Evolutionary conservation across 2,888 invertebrate species (phyloP).

Genomic region (Microctonus hyperodae): DNA sequence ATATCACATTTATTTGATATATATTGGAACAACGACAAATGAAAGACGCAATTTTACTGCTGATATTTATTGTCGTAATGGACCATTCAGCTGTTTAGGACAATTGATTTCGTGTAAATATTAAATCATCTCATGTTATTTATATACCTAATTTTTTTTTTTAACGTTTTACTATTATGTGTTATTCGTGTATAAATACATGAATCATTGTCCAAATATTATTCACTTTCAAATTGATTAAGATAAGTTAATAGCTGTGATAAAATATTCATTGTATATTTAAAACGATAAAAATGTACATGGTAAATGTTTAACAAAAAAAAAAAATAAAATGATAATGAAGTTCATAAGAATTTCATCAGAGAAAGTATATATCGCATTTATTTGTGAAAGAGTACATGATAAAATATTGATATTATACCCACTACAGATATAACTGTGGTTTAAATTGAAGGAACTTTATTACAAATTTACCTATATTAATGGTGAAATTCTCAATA

Average conservation of each 20-base stretch:
- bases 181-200: background rate
- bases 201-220: background rate
- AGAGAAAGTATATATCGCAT: background rate
- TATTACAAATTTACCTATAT: background rate
- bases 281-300: conserved; percentile 10
- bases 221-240: too few relatives aligned
- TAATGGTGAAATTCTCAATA: background rate
- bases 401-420: too few relatives aligned
- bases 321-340: conserved; percentile 23
- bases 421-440: too few relatives aligned
- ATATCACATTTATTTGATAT: conserved; percentile 62
- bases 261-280: conserved; percentile 40
- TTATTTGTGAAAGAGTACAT: too few relatives aligned
- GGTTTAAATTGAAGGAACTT: too few relatives aligned
- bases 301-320: conserved; percentile 20
- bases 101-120: conserved; percentile 54
- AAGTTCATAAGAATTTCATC: conserved; percentile 19
- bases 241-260: too few relatives aligned
- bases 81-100: conserved; percentile 49
- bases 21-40: conserved; percentile 54
- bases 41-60: conserved; percentile 48
- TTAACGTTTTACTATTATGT: background rate
- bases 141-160: background rate
- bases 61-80: conserved; percentile 45
- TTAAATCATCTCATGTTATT: conserved; percentile 37